Conservation (phyloP, 2,888 invertebrate genomes). For the Empis livida region DNA sequence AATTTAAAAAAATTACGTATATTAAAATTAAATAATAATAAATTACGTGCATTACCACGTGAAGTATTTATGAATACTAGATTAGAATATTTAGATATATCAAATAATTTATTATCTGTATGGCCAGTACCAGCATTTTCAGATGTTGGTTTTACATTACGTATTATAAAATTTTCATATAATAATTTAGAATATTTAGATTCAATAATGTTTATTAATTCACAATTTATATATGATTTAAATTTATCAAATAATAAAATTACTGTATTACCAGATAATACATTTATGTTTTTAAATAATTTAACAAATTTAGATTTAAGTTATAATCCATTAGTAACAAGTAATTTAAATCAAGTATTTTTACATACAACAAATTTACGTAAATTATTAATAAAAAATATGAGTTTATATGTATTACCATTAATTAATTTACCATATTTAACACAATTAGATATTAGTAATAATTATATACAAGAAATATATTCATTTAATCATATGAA, state of each 20-base stretch:
- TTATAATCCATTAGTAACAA: slow-evolving; percentile 64
- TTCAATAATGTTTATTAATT: slow-evolving; percentile 73
- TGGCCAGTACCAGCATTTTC: slow-evolving; percentile 66
- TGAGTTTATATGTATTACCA: slow-evolving; percentile 65
- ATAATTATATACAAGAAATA: slow-evolving; percentile 59
- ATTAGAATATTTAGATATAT: slow-evolving; percentile 67
- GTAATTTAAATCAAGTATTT: slow-evolving; percentile 77
- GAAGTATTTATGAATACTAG: slow-evolving; percentile 70
- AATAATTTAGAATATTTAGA: slow-evolving; percentile 79
- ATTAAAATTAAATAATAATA: slow-evolving; percentile 59
- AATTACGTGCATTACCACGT: slow-evolving; percentile 57
- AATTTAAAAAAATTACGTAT: slow-evolving; percentile 61
- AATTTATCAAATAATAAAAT: slow-evolving; percentile 70
- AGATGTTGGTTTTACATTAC: slow-evolving; percentile 65
- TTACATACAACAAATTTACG: slow-evolving; percentile 73
- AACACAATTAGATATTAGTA: slow-evolving; percentile 65
- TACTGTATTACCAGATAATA: slow-evolving; percentile 76
- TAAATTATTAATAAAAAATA: slow-evolving; percentile 60
- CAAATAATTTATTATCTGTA: slow-evolving; percentile 63
- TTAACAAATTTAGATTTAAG: slow-evolving; percentile 69
- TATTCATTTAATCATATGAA: slow-evolving; percentile 58
- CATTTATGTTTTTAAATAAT: slow-evolving; percentile 68
- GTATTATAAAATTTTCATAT: slow-evolving; percentile 62
- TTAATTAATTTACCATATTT: slow-evolving; percentile 61
- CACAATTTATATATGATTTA: slow-evolving; percentile 62